Conservation (phyloP, 2,113 vertebrate species). For the Leptobrachium leishanense region DNA sequence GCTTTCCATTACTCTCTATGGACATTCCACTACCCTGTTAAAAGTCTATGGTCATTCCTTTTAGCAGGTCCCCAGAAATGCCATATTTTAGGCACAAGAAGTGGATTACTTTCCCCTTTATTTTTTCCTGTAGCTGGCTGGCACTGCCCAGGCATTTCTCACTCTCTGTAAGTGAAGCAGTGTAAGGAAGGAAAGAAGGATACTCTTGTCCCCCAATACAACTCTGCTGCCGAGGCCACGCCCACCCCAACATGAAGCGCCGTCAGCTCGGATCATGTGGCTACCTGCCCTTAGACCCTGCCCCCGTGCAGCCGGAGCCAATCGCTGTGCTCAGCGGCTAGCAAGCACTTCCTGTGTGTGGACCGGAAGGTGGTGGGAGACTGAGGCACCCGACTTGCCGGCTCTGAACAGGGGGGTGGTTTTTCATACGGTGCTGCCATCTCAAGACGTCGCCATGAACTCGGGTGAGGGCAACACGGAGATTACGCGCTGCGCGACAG, state of each 20-base stretch:
- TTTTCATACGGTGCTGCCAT: not conserved
- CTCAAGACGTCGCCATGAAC: slow-evolving; percentile 10
- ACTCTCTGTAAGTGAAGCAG: too few relatives aligned
- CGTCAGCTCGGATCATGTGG: not conserved
- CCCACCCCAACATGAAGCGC: too few relatives aligned
- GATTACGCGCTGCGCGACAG: not conserved
- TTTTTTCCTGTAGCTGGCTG: too few relatives aligned
- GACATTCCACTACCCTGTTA: too few relatives aligned
- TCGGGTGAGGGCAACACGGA: slow-evolving; percentile 1
- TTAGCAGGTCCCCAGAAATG: too few relatives aligned
- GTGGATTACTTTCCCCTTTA: too few relatives aligned
- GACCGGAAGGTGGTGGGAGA: slow-evolving; percentile 11
- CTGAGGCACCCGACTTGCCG: slow-evolving; percentile 11
- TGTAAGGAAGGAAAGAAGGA: too few relatives aligned
- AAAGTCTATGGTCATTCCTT: too few relatives aligned
- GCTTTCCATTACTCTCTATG: too few relatives aligned
- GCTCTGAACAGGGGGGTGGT: not conserved
- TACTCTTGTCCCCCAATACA: too few relatives aligned
- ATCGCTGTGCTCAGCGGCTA: not conserved
- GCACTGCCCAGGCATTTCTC: too few relatives aligned
- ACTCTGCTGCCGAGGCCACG: not conserved
- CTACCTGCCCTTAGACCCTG: not conserved
- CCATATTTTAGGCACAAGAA: too few relatives aligned
- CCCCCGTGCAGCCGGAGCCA: not conserved
- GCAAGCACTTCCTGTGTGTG: slow-evolving; percentile 8